Evolutionary conservation across 2,888 invertebrate genomes (phyloP).

Genomic region (Drosophila quinaria): DNA sequence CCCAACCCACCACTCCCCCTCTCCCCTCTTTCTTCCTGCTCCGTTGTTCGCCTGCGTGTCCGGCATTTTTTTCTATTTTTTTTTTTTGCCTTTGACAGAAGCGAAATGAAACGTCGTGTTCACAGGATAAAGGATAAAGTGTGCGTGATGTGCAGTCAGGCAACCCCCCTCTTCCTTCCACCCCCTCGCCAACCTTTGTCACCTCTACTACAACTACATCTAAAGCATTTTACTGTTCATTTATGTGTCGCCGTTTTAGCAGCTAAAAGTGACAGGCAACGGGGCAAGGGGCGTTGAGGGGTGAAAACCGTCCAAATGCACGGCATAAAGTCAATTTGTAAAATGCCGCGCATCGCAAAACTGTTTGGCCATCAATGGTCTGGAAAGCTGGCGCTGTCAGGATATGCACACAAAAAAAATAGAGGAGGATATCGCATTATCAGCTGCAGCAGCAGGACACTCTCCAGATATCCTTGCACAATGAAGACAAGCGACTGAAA

Average conservation of each 20-base stretch:
- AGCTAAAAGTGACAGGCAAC: slow-evolving; percentile 46
- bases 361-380: slow-evolving; percentile 70
- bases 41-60: slow-evolving; percentile 20
- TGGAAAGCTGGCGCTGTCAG: slow-evolving; percentile 59
- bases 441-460: slow-evolving; percentile 45
- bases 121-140: slow-evolving; percentile 62
- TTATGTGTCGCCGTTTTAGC: slow-evolving; percentile 70
- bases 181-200: neutral
- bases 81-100: slow-evolving; percentile 63
- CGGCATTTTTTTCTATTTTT: too few species aligned
- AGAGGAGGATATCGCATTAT: slow-evolving; percentile 61
- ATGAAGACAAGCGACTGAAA: slow-evolving; percentile 35
- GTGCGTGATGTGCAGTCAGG: slow-evolving; percentile 70
- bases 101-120: slow-evolving; percentile 62
- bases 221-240: slow-evolving; percentile 55
- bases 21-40: neutral
- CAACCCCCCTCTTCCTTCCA: neutral
- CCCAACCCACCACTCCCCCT: neutral
- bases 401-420: slow-evolving; percentile 43
- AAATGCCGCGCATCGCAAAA: slow-evolving; percentile 46
- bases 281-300: too few species aligned
- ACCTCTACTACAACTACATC: neutral
- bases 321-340: slow-evolving; percentile 74
- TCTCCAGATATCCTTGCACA: slow-evolving; percentile 39
- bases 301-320: slow-evolving; percentile 51